Evolutionary conservation across 2,888 invertebrate species (phyloP).

Genomic region (Ophion ventricosus): DNA sequence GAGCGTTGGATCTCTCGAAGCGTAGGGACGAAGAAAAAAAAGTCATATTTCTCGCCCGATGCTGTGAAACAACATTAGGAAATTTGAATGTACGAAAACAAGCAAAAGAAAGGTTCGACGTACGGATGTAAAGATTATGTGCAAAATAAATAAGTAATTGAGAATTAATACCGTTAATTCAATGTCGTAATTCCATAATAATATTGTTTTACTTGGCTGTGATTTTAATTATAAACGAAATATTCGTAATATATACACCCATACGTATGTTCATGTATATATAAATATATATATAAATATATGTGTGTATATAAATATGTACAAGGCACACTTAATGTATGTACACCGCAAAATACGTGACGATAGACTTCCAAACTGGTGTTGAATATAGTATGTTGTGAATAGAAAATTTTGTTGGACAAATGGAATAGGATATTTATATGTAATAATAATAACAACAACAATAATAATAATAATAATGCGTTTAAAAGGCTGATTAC

Average conservation of each 20-base stretch:
- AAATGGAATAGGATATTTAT: slow-evolving; percentile 30
- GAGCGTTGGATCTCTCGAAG: too few species aligned
- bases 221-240: slow-evolving; percentile 62
- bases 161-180: slow-evolving; percentile 43
- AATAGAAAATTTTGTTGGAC: slow-evolving; percentile 30
- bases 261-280: neutral
- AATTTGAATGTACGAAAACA: too few species aligned
- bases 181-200: slow-evolving; percentile 45
- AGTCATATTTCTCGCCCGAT: neutral
- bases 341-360: slow-evolving; percentile 4
- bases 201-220: slow-evolving; percentile 65
- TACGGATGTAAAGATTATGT: neutral
- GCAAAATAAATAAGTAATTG: slow-evolving; percentile 1
- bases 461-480: slow-evolving; percentile 50
- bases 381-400: slow-evolving; percentile 18
- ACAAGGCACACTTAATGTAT: too few species aligned
- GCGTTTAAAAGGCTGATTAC: slow-evolving; percentile 67
- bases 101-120: slow-evolving; percentile 1
- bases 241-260: slow-evolving; percentile 27
- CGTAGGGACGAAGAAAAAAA: neutral
- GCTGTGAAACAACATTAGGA: neutral
- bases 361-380: slow-evolving; percentile 19
- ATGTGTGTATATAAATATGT: too few species aligned
- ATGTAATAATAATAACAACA: slow-evolving; percentile 47
- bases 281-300: neutral